These are phyloP conservation scores for Coptodon rendalli DNA, from an alignment of 2,113 vertebrate genomes.

Conservation along the genomic window DNA sequence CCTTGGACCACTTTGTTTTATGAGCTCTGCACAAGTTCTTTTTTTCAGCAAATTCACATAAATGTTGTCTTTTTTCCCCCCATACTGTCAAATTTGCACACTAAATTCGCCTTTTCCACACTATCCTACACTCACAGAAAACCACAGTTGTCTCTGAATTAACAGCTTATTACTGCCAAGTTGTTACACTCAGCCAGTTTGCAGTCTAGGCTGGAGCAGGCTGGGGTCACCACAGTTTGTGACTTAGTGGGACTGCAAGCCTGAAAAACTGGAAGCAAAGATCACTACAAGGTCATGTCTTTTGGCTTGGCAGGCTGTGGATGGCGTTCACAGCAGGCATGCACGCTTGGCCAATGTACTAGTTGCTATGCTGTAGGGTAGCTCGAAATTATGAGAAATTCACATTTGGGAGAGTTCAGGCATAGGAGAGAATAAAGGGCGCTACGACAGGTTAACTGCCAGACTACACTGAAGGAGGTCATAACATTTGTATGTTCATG, in stretches of 20 bases:
- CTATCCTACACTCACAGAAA: not conserved
- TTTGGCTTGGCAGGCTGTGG: not conserved
- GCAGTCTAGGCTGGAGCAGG: not conserved
- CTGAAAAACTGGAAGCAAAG: conserved; percentile 7
- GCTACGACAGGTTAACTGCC: not conserved
- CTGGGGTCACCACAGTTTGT: not conserved
- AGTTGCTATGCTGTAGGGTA: not conserved
- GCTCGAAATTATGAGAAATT: not conserved
- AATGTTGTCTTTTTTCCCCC: not conserved
- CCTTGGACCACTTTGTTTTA: conserved; percentile 28
- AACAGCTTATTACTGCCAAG: not conserved
- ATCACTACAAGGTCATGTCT: conserved; percentile 10
- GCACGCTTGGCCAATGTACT: not conserved
- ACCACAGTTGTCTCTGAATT: not conserved
- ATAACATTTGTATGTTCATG: not conserved
- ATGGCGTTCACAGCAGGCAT: not conserved
- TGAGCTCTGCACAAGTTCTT: not conserved
- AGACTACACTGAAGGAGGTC: conserved; percentile 5
- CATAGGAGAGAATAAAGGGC: not conserved
- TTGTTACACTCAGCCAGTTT: conserved; percentile 4
- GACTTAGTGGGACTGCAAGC: not conserved
- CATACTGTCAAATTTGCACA: not conserved
- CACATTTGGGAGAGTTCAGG: not conserved
- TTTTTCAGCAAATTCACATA: not conserved
- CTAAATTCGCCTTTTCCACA: not conserved